Conservation (phyloP, 2,113 vertebrate genomes). For the Vulpes vulpes region DNA sequence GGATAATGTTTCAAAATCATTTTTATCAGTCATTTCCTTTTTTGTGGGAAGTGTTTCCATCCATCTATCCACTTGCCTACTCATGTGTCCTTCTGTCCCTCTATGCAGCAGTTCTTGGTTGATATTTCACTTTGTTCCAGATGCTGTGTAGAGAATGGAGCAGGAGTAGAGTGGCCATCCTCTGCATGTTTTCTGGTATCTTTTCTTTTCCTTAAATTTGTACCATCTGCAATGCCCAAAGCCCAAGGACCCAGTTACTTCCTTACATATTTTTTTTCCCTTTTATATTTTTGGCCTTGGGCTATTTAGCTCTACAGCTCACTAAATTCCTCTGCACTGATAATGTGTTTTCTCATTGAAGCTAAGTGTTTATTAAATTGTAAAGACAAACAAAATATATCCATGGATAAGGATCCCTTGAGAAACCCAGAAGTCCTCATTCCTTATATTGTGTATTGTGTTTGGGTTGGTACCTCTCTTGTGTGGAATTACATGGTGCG, state of each 20-base stretch:
- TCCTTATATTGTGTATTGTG: conserved; percentile 31
- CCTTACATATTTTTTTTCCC: neutral
- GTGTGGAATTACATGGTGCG: conserved; percentile 53
- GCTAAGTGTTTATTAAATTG: conserved; percentile 52
- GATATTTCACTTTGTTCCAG: neutral
- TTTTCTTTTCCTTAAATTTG: neutral
- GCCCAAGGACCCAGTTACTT: neutral
- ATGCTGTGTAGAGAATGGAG: neutral
- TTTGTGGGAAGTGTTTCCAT: neutral
- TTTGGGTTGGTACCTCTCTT: conserved; percentile 41
- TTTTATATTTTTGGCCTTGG: neutral
- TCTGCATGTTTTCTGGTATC: neutral
- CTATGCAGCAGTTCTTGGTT: neutral
- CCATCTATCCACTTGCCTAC: neutral
- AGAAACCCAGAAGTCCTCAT: conserved; percentile 80
- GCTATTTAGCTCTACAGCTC: neutral
- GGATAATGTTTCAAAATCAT: neutral
- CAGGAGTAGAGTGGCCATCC: neutral
- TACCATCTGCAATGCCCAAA: neutral
- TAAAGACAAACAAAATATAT: conserved; percentile 77
- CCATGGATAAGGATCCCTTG: conserved; percentile 81
- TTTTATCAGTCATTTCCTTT: neutral
- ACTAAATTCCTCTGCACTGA: neutral
- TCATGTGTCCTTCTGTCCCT: neutral
- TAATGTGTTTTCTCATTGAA: neutral